Evolutionary conservation across 2,888 invertebrate genomes (phyloP).

Genomic region (Xanthorhoe designata): DNA sequence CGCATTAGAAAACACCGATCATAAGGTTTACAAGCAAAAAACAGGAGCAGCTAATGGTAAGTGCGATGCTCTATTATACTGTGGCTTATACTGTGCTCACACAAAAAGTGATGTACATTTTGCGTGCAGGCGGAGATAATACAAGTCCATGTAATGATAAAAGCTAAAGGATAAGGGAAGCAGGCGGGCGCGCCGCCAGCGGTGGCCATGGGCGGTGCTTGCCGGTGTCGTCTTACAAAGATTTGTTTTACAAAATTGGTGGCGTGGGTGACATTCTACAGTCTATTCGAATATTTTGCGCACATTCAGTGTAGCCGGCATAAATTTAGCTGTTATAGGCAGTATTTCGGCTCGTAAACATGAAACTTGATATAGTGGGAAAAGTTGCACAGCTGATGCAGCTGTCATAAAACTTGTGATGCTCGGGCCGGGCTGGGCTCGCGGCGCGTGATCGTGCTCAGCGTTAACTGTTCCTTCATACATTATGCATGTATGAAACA

Average conservation of each 20-base stretch:
- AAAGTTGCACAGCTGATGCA: constrained; percentile 45
- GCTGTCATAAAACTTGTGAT: constrained; percentile 54
- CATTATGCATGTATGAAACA: constrained; percentile 40
- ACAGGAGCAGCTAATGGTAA: constrained; percentile 58
- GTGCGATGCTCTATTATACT: constrained; percentile 56
- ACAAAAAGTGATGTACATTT: constrained; percentile 66
- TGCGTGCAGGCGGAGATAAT: constrained; percentile 61
- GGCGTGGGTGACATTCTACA: constrained; percentile 45
- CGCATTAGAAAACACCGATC: constrained; percentile 52
- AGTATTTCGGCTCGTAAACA: constrained; percentile 31
- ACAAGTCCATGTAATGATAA: constrained; percentile 53
- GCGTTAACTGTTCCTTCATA: constrained; percentile 45
- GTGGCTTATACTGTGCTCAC: constrained; percentile 51
- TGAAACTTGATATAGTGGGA: constrained; percentile 31
- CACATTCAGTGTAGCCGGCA: constrained; percentile 14
- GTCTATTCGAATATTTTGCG: constrained; percentile 20
- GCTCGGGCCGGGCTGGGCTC: constrained; percentile 15
- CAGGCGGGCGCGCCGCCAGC: constrained; percentile 35
- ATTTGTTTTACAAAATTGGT: constrained; percentile 52
- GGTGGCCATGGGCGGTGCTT: constrained; percentile 36
- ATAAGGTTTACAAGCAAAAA: constrained; percentile 57
- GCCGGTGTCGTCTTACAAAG: constrained; percentile 40
- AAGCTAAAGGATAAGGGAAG: constrained; percentile 41
- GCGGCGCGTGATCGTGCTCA: constrained; percentile 39
- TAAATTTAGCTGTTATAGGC: constrained; percentile 23